Base-by-base conservation (phyloP, 37 sponge, comb jelly and placozoan genomes). In the Halichondria panicea region DNA sequence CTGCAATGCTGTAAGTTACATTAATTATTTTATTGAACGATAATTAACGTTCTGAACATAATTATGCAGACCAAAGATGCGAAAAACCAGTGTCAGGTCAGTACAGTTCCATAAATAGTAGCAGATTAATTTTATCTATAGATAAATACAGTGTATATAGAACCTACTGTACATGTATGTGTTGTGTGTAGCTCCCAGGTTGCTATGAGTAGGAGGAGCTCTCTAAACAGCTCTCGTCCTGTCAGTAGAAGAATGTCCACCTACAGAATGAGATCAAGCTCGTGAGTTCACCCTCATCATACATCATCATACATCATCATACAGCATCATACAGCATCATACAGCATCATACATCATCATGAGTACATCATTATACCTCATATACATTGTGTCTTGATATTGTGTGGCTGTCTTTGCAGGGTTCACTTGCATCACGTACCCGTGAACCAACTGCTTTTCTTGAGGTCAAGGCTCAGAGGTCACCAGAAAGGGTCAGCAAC, bases 361-460 rank as follows among this genome's bases (percentile, higher is more conserved):
- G 15, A 19, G 18, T 6, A 34, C 11, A 34, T 38, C 24, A 28
- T 54, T 13, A 52, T 53, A 30, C 6, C 30, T 72, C 53, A 43
- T n/a, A 18, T n/a, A n/a, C n/a, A n/a, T n/a, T n/a, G n/a, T n/a
- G 8, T 61, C 22, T n/a, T 9, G 22, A 9, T 61, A 9, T 61
- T 31, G 22, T 61, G 31, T 61, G 18, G 22, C 28, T 78, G 37
- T 50, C 54, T 19, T 21, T 18, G 15, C 58, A 72, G 44, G 34
- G 39, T 46, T 0, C 57, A 79, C 33, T 35, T 63, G 19, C 58
- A 55, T 0, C 78, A 81, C 65, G 90, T 81, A 0, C 95, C 98
- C n/a, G 88, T 97, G 38, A 92, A 93, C 74, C 57, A 87, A 39
- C 63, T 97, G 24, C 77, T 89, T 32, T 97, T 94, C 64, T 74